Conservation (phyloP, 2,888 invertebrate genomes). For the Spilosoma lubricipeda region DNA sequence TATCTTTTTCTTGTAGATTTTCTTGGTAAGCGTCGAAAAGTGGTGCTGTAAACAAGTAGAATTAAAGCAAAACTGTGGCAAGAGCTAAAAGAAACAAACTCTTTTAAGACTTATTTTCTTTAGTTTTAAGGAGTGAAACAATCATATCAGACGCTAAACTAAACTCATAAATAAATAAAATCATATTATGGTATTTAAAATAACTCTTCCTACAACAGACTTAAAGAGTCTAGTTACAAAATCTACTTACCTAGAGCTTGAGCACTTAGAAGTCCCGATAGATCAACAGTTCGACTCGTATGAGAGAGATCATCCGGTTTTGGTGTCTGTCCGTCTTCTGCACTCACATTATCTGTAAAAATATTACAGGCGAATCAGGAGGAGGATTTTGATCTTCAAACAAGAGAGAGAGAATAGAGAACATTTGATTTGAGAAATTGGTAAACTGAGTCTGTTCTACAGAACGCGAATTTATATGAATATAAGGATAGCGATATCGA, state of each 20-base stretch:
- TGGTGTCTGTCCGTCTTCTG: constrained; percentile 52
- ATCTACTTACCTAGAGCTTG: constrained; percentile 86
- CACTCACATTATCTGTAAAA: constrained; percentile 48
- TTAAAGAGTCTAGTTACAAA: neutral
- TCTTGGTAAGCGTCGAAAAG: constrained; percentile 93
- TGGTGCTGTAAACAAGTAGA: constrained; percentile 81
- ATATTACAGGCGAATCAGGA: too few relatives aligned
- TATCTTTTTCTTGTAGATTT: constrained; percentile 91
- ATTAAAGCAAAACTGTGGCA: neutral
- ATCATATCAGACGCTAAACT: too few relatives aligned
- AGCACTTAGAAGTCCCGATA: constrained; percentile 85
- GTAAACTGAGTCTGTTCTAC: too few relatives aligned
- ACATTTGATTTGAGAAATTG: too few relatives aligned
- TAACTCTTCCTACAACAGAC: too few relatives aligned
- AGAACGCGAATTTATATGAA: too few relatives aligned
- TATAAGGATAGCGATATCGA: too few relatives aligned
- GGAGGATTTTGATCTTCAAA: too few relatives aligned
- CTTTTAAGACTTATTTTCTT: neutral
- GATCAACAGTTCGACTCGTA: constrained; percentile 74
- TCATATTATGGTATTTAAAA: too few relatives aligned
- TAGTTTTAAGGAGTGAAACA: neutral
- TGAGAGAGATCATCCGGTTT: constrained; percentile 63
- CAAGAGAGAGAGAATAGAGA: too few relatives aligned
- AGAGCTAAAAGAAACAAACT: neutral
- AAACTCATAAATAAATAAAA: too few relatives aligned